Evolutionary conservation across 2,888 invertebrate genomes (phyloP).

Genomic region (Deilephila elpenor): DNA sequence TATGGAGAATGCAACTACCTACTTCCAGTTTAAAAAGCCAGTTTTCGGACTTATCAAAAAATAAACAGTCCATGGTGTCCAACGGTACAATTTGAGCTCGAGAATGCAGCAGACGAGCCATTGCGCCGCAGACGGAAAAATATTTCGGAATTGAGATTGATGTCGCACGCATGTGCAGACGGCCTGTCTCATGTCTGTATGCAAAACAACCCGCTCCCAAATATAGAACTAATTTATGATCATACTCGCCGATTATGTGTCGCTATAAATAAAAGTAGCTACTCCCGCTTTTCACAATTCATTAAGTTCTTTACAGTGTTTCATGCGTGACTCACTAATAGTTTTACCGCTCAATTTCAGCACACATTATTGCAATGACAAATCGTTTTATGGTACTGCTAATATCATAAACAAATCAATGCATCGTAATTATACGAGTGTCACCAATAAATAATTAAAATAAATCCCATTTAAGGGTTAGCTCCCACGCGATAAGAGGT

Average conservation of each 20-base stretch:
- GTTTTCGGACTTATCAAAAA: not conserved
- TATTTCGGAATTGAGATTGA: slow-evolving; percentile 84
- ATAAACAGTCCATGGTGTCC: slow-evolving; percentile 14
- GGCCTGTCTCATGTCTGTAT: slow-evolving; percentile 77
- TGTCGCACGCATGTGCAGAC: slow-evolving; percentile 84
- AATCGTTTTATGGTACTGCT: slow-evolving; percentile 32
- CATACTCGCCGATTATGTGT: slow-evolving; percentile 80
- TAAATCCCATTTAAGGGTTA: slow-evolving; percentile 82
- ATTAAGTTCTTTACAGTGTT: slow-evolving; percentile 51
- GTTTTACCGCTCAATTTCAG: slow-evolving; percentile 25
- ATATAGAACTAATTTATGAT: slow-evolving; percentile 84
- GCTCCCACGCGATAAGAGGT: slow-evolving; percentile 84
- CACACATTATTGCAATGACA: slow-evolving; percentile 42
- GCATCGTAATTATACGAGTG: slow-evolving; percentile 38
- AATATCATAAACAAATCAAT: slow-evolving; percentile 2
- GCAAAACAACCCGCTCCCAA: slow-evolving; percentile 81
- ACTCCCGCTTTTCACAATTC: slow-evolving; percentile 74
- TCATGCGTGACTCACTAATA: slow-evolving; percentile 21
- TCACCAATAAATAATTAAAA: slow-evolving; percentile 80
- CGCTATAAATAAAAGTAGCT: slow-evolving; percentile 77
- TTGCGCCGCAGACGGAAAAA: slow-evolving; percentile 73
- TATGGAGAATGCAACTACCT: not conserved
- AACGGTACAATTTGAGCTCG: slow-evolving; percentile 19
- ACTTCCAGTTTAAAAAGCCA: not conserved
- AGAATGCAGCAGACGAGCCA: slow-evolving; percentile 23